A percentile compares a stretch with the other conserved stretches of the same genome.
Evolutionary conservation across 1,140 invertebrate genomes (phyloP).

Genomic region (Psix sp.): DNA sequence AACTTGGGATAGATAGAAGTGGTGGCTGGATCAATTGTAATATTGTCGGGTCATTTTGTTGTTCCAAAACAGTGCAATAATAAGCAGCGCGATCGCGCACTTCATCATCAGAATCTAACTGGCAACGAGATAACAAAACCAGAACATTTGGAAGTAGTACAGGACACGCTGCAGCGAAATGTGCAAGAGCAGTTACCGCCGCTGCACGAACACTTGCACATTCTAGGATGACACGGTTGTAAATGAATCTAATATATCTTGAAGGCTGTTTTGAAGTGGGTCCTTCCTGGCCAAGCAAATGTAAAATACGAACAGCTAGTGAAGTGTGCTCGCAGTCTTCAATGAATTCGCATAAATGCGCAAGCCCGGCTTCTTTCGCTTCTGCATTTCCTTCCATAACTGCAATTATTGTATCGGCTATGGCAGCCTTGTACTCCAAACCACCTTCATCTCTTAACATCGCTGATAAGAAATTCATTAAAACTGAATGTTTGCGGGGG

Average conservation of each 20-base stretch:
- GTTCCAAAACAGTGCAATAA: constrained; percentile 91
- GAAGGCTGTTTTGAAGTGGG: constrained; percentile 95
- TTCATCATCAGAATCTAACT: constrained; percentile 98
- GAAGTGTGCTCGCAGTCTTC: constrained; percentile 99
- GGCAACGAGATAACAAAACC: constrained; percentile 89
- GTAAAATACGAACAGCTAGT: constrained; percentile 96
- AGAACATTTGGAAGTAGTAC: constrained; percentile 92
- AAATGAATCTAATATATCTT: constrained; percentile 98
- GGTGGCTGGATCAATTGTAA: constrained; percentile 71
- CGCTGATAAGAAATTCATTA: constrained; percentile 97
- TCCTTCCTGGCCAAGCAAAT: constrained; percentile 97
- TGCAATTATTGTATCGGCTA: constrained; percentile 98
- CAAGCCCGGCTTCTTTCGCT: constrained; percentile 96
- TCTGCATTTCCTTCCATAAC: constrained; percentile 98
- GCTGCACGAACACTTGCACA: constrained; percentile 95
- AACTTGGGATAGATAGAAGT: constrained; percentile 87
- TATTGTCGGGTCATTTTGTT: constrained; percentile 77
- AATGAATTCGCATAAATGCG: constrained; percentile 99
- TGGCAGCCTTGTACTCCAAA: constrained; percentile 98
- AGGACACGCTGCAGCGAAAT: constrained; percentile 97
- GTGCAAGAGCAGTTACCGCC: constrained; percentile 97
- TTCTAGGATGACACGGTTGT: constrained; percentile 98
- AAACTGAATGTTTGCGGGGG: constrained; percentile 95
- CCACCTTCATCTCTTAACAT: constrained; percentile 99
- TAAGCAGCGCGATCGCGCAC: constrained; percentile 98